Conservation (phyloP, 2,113 vertebrate species). For the Cavia porcellus region DNA sequence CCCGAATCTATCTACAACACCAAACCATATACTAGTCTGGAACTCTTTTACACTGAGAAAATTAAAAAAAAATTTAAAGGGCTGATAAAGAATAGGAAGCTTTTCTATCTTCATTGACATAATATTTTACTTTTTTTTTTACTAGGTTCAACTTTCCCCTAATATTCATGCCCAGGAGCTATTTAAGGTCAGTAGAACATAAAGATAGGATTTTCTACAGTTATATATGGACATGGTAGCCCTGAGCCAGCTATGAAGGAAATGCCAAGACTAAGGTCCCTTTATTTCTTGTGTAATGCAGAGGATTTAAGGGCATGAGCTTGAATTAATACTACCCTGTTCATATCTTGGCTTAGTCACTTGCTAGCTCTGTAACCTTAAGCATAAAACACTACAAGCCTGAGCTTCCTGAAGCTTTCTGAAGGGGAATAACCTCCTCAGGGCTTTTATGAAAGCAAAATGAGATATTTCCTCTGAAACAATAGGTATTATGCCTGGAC, state of each 20-base stretch:
- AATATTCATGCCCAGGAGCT: not conserved
- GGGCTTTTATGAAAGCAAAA: slow-evolving; percentile 7
- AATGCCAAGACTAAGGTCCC: not conserved
- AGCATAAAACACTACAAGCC: not conserved
- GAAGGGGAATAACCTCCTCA: not conserved
- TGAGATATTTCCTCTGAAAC: not conserved
- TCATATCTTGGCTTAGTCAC: not conserved
- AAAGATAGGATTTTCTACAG: not conserved
- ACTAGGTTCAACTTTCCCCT: not conserved
- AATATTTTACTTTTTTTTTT: not conserved
- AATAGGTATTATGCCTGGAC: not conserved
- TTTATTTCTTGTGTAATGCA: not conserved
- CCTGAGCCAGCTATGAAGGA: not conserved
- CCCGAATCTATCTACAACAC: not conserved
- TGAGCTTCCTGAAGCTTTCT: not conserved
- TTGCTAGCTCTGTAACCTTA: not conserved
- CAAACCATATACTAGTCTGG: not conserved
- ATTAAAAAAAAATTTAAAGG: not conserved
- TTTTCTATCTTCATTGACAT: not conserved
- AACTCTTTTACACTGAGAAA: not conserved
- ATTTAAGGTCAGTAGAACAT: not conserved
- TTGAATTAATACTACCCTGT: not conserved
- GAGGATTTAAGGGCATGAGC: not conserved
- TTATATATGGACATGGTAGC: not conserved
- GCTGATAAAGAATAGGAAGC: not conserved